These are phyloP conservation scores for Archips xylosteana DNA, from an alignment of 2,888 invertebrate species.

Conservation along the genomic window DNA sequence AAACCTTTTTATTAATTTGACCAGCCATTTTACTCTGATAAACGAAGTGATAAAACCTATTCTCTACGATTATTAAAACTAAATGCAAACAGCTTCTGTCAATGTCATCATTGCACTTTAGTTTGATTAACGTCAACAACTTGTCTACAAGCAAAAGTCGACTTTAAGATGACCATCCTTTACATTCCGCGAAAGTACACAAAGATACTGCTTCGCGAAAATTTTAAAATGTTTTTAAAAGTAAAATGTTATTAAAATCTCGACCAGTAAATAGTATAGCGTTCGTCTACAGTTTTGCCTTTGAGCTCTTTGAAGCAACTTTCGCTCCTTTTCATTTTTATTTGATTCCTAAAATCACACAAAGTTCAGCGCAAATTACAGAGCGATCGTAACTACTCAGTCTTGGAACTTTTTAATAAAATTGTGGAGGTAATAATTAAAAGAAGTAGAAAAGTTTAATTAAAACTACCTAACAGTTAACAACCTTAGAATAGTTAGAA, in stretches of 20 bases:
- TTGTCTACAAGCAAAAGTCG: no score
- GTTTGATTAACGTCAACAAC: no score
- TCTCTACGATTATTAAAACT: no score
- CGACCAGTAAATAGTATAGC: conserved; percentile 3
- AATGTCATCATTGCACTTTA: no score
- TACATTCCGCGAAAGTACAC: no score
- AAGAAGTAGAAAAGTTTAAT: neutral
- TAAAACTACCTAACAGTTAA: neutral
- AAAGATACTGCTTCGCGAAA: no score
- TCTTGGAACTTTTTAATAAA: conserved; percentile 9
- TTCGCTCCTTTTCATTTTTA: conserved; percentile 16
- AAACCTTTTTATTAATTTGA: no score
- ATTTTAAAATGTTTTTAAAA: neutral
- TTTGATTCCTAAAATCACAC: conserved; percentile 14
- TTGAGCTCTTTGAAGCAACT: conserved; percentile 37
- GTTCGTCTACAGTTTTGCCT: conserved; percentile 9
- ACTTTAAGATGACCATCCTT: no score
- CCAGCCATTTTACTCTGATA: no score
- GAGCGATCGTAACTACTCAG: conserved; percentile 20
- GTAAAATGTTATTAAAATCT: no score
- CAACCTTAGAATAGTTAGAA: neutral
- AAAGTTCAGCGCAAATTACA: conserved; percentile 24
- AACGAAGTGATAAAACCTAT: no score
- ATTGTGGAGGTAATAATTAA: neutral
- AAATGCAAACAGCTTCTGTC: no score